phyloP scores from a whole-genome alignment of 2,888 invertebrate species.

The Nephrocerus scutellatus region DNA sequence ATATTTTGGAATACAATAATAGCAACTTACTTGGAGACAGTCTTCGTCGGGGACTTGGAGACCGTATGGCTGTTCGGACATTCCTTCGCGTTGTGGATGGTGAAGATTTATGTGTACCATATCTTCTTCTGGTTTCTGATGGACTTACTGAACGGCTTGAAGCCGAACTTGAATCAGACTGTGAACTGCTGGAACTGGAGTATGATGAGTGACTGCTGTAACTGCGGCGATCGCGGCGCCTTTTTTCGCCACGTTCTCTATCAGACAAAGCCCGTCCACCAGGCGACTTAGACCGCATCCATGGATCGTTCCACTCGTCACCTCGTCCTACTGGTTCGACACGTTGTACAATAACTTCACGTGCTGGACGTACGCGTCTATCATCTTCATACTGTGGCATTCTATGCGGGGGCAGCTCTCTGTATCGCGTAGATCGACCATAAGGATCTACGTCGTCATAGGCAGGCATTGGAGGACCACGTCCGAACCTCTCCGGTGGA shows the following conservation, averaged over 20 bases:
- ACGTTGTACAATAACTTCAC: constrained; percentile 72
- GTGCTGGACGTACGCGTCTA: constrained; percentile 57
- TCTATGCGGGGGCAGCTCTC: constrained; percentile 52
- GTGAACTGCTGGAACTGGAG: constrained; percentile 56
- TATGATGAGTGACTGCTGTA: constrained; percentile 46
- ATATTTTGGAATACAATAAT: not conserved
- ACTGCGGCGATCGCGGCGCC: constrained; percentile 40
- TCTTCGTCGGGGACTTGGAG: constrained; percentile 40
- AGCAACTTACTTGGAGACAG: constrained; percentile 39
- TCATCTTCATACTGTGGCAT: constrained; percentile 55
- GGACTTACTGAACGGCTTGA: constrained; percentile 43
- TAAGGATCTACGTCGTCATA: constrained; percentile 46
- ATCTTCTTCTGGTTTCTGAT: constrained; percentile 38
- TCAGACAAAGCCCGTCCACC: constrained; percentile 44
- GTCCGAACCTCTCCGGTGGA: constrained; percentile 39
- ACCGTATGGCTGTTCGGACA: constrained; percentile 30
- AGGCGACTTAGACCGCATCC: constrained; percentile 74
- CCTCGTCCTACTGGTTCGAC: constrained; percentile 54
- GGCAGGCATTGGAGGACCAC: constrained; percentile 31
- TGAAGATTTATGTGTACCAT: constrained; percentile 37
- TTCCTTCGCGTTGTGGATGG: constrained; percentile 29
- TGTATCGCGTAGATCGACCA: constrained; percentile 48
- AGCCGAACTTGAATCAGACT: constrained; percentile 63
- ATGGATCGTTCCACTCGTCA: constrained; percentile 94
- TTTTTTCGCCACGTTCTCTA: constrained; percentile 38